Base-by-base conservation (phyloP, 2,888 invertebrate species). In the Scrobipalpa atriplicella region DNA sequence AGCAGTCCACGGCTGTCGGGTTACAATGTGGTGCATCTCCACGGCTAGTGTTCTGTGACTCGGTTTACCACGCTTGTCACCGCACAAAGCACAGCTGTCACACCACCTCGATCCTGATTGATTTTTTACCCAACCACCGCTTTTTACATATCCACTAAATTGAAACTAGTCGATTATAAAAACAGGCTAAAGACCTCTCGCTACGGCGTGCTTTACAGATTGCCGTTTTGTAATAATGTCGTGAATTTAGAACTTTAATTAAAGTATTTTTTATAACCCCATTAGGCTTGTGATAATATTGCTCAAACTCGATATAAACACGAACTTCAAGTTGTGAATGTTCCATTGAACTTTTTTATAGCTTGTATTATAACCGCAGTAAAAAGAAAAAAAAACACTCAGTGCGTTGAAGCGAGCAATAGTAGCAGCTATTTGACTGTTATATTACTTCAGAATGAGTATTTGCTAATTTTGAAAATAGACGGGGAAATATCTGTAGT, bases 91-190 rank as follows among this genome's bases (percentile, higher is more conserved):
- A 52, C 68, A 68, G 76, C 87, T 92, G 92, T 91, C 92, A 89
- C 87, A 84, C 82, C 76, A 80, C 70, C 74, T 78, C 84, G 79
- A 80, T 84, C 89, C 90, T 90, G 90, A 92, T 91, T 90, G 90
- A 92, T 91, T 92, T 92, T 89, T 90, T 80, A 78, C 76, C 73
- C 73, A 75, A 47, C 65, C 68, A 62, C 47, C 70, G 74, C 78
- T 82, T 85, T 84, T 88, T 84, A 73, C 75, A 78, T 76, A 81
- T 76, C 78, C 69, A 78, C 80, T 84, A 88, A 87, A 90, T 89
- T 89, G 87, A 90, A 89, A 90, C 83, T 77, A 82, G 86, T 81
- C 77, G 80, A 79, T 78, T 71, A 77, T 36, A 76, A 81, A 80
- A 78, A 74, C 73, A 73, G 75, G 73, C 73, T 73, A 74, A 74